Evolutionary conservation across 2,797 vertebrate genomes (phyloP).

Genomic region (Lacerta viridis): DNA sequence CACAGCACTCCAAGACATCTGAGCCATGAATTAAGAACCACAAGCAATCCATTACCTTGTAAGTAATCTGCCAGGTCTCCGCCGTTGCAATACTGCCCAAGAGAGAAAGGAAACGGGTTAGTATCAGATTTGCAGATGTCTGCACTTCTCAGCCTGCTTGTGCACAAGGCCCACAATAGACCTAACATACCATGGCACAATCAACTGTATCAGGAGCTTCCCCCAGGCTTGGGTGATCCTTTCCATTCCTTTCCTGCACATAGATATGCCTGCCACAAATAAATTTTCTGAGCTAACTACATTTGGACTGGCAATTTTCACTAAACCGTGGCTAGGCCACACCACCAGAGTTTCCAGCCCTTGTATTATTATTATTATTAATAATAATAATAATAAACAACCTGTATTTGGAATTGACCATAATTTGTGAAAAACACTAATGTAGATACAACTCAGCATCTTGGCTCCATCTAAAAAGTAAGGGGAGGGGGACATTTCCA

Average conservation of each 20-base stretch:
- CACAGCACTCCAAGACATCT: not conserved
- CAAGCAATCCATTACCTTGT: constrained; percentile 89
- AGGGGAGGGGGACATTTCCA: not conserved
- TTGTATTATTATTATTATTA: too few species aligned
- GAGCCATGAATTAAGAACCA: not conserved
- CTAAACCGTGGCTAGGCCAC: not conserved
- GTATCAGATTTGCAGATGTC: constrained; percentile 58
- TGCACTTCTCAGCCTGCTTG: not conserved
- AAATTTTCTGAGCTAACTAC: not conserved
- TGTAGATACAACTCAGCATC: not conserved
- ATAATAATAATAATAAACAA: not conserved
- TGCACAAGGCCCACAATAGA: not conserved
- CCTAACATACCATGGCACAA: accelerated
- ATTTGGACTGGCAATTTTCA: not conserved
- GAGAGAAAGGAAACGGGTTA: constrained; percentile 66
- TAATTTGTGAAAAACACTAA: too few species aligned
- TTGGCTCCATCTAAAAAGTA: not conserved
- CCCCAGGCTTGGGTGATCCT: not conserved
- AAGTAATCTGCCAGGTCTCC: constrained; percentile 98
- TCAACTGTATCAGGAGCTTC: not conserved
- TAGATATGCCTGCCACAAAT: too few species aligned
- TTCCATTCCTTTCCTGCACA: not conserved
- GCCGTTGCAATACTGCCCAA: constrained; percentile 94
- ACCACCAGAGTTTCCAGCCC: not conserved
- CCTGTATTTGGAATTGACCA: too few species aligned